Evolutionary conservation across 2,797 vertebrate species (phyloP), one percentile per base, ranked within the genome.

Genomic region (Spatula versicolor): DNA sequence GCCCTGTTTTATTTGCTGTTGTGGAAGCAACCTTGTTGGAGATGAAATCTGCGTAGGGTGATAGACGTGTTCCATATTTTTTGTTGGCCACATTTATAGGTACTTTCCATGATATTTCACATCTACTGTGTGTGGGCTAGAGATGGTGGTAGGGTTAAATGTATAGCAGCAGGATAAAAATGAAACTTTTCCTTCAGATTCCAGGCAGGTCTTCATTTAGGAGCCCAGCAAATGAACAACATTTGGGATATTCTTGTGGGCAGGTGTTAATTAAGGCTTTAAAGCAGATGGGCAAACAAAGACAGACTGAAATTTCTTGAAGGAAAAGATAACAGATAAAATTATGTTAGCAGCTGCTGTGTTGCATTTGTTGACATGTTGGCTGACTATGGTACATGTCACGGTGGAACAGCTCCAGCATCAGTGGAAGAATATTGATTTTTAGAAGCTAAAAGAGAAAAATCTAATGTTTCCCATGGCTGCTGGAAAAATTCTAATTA

Each of bases 51-150:
- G 6, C 37, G 33, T 7, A 50, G 31, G 26, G 7, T n/a, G 14
- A 66, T 52, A 60, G 35, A 45, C 0, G 0, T 0, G 2, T 25
- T 78, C n/a, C 26, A 7, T 39, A 8, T 1, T 6, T 46, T 67
- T 45, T 69, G 25, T 26, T 28, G 13, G 23, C 26, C 25, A 7
- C 22, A 26, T 67, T 28, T n/a, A 6, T 9, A 17, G 25, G 9
- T n/a, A 2, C 6, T 73, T 86, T 67, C 30, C 3, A 0, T 8
- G 5, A 2, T 11, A 48, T 73, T 86, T 74, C 23, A 39, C 9
- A 16, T 63, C 56, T 45, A 8, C 55, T 79, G 23, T 35, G 21
- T 35, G 52, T 25, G 8, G 22, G 31, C 15, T 28, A 66, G 63
- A 67, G n/a, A n/a, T 46, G 12, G 6, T 31, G 7, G 19, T 75